Conservation (phyloP, 1,140 invertebrate species). For the Sesamia nonagrioides region DNA sequence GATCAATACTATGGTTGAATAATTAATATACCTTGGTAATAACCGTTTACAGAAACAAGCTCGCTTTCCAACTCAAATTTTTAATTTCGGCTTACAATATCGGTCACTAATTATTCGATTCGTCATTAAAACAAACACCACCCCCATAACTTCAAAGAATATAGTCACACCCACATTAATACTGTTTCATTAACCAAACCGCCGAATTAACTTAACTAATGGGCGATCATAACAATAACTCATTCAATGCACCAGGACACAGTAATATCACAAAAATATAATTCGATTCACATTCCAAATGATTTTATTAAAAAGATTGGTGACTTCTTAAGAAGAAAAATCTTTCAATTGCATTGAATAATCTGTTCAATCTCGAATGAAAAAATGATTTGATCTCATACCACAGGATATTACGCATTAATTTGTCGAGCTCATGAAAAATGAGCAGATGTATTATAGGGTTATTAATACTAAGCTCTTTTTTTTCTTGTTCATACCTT, state of each 20-base stretch:
- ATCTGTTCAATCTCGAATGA: slow-evolving; percentile 39
- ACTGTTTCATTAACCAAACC: slow-evolving; percentile 10
- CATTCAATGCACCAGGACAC: not conserved
- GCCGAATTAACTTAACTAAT: slow-evolving; percentile 3
- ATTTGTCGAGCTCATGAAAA: slow-evolving; percentile 32
- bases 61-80: not conserved
- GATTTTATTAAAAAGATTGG: slow-evolving; percentile 42
- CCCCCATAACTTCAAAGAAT: not conserved
- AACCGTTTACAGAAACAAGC: not conserved
- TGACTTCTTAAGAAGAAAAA: slow-evolving; percentile 44
- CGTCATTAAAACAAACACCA: slow-evolving; percentile 1
- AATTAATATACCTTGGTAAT: no score
- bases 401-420: slow-evolving; percentile 39
- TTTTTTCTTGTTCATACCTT: not conserved
- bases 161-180: not conserved
- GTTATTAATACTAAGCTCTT: not conserved
- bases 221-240: not conserved
- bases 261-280: slow-evolving; percentile 9
- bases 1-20: no score
- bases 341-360: slow-evolving; percentile 45
- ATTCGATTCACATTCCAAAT: slow-evolving; percentile 27
- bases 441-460: slow-evolving; percentile 26
- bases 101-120: not conserved
- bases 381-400: slow-evolving; percentile 38
- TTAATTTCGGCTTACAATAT: not conserved